Percentiles rank a stretch among this genome's conserved stretches.
Evolutionary conservation across 2,797 vertebrate genomes (phyloP).

Genomic region (Siniperca scherzeri): DNA sequence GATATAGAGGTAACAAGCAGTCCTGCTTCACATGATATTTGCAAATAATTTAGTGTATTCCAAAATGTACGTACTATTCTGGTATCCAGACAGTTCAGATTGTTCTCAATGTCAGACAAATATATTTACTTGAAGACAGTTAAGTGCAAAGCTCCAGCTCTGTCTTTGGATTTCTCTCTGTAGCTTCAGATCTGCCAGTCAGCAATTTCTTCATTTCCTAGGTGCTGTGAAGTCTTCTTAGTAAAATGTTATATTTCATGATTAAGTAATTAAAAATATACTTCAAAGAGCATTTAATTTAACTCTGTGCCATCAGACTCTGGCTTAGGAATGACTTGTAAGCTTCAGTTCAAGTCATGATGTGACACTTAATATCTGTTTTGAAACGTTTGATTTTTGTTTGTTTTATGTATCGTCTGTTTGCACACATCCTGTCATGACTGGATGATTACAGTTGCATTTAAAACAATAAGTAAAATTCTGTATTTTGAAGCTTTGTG

Average conservation of each 20-base stretch:
- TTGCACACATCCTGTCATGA: background rate
- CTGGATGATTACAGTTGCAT: constrained; percentile 3
- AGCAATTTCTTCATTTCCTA: background rate
- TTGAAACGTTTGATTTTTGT: background rate
- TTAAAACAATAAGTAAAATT: background rate
- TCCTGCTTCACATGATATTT: background rate
- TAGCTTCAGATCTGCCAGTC: no score
- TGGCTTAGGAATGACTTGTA: background rate
- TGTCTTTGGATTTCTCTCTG: background rate
- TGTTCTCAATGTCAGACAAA: background rate
- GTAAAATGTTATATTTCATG: background rate
- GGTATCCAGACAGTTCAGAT: background rate
- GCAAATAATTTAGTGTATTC: background rate
- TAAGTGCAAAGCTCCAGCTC: background rate
- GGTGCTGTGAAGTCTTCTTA: background rate
- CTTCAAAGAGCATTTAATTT: background rate
- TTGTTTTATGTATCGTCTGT: background rate
- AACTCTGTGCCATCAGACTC: background rate
- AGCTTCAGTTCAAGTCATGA: background rate
- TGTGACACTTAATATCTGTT: background rate
- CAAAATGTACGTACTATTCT: background rate
- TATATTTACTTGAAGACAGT: background rate
- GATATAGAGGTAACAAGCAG: background rate
- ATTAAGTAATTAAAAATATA: background rate
- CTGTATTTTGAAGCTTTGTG: background rate